A percentile compares a stretch with the other conserved stretches of the same genome.
Evolutionary conservation across 2,888 invertebrate genomes (phyloP).

Genomic region (Hemicrepidius hirtus): DNA sequence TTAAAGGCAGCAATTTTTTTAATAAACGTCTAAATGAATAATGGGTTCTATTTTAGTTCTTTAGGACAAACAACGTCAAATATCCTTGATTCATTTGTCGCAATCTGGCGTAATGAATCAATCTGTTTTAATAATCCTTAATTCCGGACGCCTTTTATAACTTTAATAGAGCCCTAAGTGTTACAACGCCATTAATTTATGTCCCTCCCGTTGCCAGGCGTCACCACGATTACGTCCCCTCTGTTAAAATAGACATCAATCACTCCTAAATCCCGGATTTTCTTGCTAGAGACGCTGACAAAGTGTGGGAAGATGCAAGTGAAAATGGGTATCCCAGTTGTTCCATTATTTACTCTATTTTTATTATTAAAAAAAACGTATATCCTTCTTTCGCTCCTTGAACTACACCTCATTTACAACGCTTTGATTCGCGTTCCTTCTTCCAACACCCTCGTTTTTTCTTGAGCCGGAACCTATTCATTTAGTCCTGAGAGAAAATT

Average conservation of each 20-base stretch:
- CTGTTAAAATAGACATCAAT: constrained; percentile 50
- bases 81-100: constrained; percentile 12
- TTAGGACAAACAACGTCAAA: constrained; percentile 28
- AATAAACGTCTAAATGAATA: constrained; percentile 12
- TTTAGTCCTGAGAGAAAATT: constrained; percentile 5
- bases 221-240: constrained; percentile 42
- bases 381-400: constrained; percentile 1
- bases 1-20: neutral
- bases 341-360: constrained; percentile 41
- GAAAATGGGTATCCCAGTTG: constrained; percentile 47
- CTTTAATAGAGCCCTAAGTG: constrained; percentile 46
- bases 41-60: constrained; percentile 11
- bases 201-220: constrained; percentile 38
- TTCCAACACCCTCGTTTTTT: neutral
- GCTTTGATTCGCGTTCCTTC: constrained; percentile 6
- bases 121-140: constrained; percentile 41
- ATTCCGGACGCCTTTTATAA: constrained; percentile 45
- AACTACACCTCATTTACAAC: constrained; percentile 20
- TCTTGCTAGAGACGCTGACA: constrained; percentile 47
- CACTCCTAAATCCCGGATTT: constrained; percentile 50
- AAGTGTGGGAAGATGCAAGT: constrained; percentile 49
- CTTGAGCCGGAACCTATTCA: neutral
- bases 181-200: constrained; percentile 49
- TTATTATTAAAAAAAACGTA: constrained; percentile 41
- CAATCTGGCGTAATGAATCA: constrained; percentile 36